These are phyloP conservation scores for Formica aserva DNA, from an alignment of 2,888 invertebrate genomes.

Conservation along the genomic window DNA sequence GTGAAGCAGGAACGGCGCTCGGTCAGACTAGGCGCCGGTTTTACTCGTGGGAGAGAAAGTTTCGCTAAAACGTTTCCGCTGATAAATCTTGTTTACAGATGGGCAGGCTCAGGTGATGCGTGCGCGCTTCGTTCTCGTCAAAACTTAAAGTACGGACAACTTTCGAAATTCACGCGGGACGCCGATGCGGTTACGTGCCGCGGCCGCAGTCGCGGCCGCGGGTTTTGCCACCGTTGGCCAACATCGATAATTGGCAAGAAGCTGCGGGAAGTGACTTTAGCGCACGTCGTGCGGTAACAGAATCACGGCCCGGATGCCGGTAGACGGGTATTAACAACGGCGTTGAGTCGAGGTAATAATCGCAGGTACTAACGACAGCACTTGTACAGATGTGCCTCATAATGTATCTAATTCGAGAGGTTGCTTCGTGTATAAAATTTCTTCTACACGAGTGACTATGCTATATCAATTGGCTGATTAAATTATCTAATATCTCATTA, in stretches of 20 bases:
- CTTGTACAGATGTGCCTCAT: slow-evolving; percentile 15
- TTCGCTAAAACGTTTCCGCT: slow-evolving; percentile 82
- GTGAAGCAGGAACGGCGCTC: slow-evolving; percentile 45
- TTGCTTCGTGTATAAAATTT: not conserved
- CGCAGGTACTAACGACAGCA: slow-evolving; percentile 36
- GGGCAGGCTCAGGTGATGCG: slow-evolving; percentile 82
- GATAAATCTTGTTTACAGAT: slow-evolving; percentile 84
- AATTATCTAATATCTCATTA: not conserved
- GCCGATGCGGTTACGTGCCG: slow-evolving; percentile 55
- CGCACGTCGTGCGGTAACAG: slow-evolving; percentile 35
- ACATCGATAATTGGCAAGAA: slow-evolving; percentile 70
- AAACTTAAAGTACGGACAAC: slow-evolving; percentile 76
- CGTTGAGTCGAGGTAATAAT: slow-evolving; percentile 39
- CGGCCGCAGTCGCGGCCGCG: slow-evolving; percentile 14
- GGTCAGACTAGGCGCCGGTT: slow-evolving; percentile 59
- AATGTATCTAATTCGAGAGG: slow-evolving; percentile 17
- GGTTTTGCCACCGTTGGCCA: slow-evolving; percentile 17
- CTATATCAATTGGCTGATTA: not conserved
- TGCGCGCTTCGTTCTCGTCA: slow-evolving; percentile 75
- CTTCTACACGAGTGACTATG: not conserved
- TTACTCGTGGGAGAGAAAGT: slow-evolving; percentile 81
- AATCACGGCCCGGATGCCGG: slow-evolving; percentile 41
- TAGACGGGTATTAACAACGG: slow-evolving; percentile 19
- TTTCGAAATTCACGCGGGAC: slow-evolving; percentile 76
- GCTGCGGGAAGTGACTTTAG: slow-evolving; percentile 10